Evolutionary conservation across 2,888 invertebrate genomes (phyloP).

Genomic region (Plebejus melissa): DNA sequence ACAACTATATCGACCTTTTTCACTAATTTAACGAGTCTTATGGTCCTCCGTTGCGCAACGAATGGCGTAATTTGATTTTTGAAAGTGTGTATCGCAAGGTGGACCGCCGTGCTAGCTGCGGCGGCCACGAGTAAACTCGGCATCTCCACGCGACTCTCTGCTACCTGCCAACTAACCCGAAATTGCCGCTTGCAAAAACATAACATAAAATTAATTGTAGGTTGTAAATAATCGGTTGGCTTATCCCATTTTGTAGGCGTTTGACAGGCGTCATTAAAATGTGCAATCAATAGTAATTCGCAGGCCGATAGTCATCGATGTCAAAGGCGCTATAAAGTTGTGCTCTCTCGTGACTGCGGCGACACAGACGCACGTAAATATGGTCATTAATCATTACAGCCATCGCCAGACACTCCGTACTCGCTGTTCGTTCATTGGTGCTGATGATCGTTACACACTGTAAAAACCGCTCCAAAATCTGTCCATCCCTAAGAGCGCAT

Average conservation of each 20-base stretch:
- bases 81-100: slow-evolving; percentile 11
- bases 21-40: slow-evolving; percentile 21
- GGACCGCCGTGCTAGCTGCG: neutral
- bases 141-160: no score
- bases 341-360: neutral
- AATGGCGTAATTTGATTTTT: slow-evolving; percentile 21
- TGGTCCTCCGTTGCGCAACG: slow-evolving; percentile 11
- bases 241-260: neutral
- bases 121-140: neutral
- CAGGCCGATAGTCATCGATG: neutral
- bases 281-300: neutral
- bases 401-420: neutral
- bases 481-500: neutral
- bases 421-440: neutral
- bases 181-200: neutral
- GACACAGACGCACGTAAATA: neutral
- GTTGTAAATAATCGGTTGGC: neutral
- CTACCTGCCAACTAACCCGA: neutral
- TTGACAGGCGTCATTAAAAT: neutral
- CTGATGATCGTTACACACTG: neutral
- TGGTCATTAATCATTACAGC: neutral
- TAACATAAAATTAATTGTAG: neutral
- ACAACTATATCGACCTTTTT: slow-evolving; percentile 14
- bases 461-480: neutral
- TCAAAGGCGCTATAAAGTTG: slow-evolving; percentile 7